phyloP scores from a whole-genome alignment of 2,888 invertebrate genomes.

The Agonopterix heracliana region DNA sequence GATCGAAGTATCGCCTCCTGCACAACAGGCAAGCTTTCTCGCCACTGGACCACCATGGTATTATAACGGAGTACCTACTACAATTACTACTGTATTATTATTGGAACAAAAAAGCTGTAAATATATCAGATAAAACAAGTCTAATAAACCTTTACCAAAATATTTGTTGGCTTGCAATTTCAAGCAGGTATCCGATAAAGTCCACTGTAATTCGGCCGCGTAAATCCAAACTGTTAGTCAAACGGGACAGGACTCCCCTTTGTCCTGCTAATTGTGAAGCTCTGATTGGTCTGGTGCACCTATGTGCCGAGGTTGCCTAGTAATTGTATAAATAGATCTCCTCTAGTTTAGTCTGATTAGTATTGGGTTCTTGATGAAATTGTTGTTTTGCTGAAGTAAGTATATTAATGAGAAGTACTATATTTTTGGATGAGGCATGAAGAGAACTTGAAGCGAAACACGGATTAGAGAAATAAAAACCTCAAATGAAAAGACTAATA shows the following conservation, averaged over 20 bases:
- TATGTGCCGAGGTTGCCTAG: slow-evolving; percentile 2
- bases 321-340: not conserved
- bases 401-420: not conserved
- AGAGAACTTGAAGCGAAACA: not conserved
- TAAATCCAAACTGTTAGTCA: slow-evolving; percentile 3
- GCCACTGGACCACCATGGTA: no score
- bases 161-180: no score
- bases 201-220: slow-evolving; percentile 1
- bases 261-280: slow-evolving; percentile 8
- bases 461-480: not conserved
- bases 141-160: no score
- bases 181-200: no score
- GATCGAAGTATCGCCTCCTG: no score
- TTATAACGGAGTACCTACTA: no score
- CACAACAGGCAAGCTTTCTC: no score
- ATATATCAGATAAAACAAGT: no score
- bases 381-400: not conserved
- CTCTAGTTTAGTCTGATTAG: not conserved
- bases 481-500: not conserved
- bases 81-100: no score
- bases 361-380: not conserved
- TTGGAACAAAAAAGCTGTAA: no score
- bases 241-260: slow-evolving; percentile 2
- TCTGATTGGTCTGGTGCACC: slow-evolving; percentile 8
- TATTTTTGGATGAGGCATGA: not conserved